Percentiles rank a stretch among this genome's conserved stretches.
Conservation (phyloP, 2,797 vertebrate species). For the Limnodromus scolopaceus region DNA sequence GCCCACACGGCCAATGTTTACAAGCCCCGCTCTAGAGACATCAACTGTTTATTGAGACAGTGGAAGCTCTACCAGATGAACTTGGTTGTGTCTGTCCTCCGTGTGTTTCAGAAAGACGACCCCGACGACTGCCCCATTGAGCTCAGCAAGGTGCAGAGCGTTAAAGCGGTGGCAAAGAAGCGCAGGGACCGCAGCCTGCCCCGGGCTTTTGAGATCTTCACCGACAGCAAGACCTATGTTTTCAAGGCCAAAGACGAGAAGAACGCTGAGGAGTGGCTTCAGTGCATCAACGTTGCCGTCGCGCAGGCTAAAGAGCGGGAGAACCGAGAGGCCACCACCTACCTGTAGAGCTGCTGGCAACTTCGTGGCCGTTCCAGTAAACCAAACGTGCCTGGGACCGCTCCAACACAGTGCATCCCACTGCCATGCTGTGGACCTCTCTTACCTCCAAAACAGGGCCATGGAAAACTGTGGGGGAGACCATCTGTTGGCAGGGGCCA, state of each 20-base stretch:
- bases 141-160: slow-evolving; percentile 96
- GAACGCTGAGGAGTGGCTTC: slow-evolving; percentile 92
- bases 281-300: slow-evolving; percentile 93
- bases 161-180: slow-evolving; percentile 89
- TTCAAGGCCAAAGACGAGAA: slow-evolving; percentile 93
- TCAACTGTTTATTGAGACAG: background rate
- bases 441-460: background rate
- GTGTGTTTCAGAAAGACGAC: slow-evolving; percentile 88
- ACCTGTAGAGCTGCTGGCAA: slow-evolving; percentile 78
- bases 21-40: background rate
- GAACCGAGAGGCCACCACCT: slow-evolving; percentile 90
- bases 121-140: slow-evolving; percentile 91
- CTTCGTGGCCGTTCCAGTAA: background rate
- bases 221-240: slow-evolving; percentile 89
- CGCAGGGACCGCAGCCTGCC: slow-evolving; percentile 90
- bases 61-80: background rate
- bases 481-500: background rate
- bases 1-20: fast-evolving
- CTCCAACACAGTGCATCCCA: background rate
- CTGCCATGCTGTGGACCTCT: background rate
- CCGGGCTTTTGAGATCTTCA: slow-evolving; percentile 96
- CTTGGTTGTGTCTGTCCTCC: background rate
- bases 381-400: background rate
- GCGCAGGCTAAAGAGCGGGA: slow-evolving; percentile 91
- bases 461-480: fast-evolving